Evolutionary conservation across 2,797 vertebrate genomes (phyloP).

Genomic region (Lateolabrax maculatus): DNA sequence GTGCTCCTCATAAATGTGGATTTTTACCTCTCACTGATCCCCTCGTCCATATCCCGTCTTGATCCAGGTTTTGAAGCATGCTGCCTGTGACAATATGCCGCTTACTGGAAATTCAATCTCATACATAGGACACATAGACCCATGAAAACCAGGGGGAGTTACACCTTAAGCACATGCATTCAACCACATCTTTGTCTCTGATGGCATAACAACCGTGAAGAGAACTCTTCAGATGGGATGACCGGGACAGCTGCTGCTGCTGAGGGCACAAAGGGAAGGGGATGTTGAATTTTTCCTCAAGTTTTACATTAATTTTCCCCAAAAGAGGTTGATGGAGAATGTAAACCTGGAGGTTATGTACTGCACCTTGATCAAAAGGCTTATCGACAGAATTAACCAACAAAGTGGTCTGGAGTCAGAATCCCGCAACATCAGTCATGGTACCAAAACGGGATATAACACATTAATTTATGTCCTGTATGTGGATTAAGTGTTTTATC

Average conservation of each 20-base stretch:
- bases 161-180: background rate
- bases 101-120: background rate
- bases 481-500: background rate
- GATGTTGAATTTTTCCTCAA: background rate
- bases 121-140: background rate
- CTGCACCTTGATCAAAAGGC: background rate
- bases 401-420: background rate
- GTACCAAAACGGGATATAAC: background rate
- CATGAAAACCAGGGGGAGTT: background rate
- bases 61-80: background rate
- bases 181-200: background rate
- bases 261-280: background rate
- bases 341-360: background rate
- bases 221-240: background rate
- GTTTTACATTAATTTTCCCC: background rate
- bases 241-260: background rate
- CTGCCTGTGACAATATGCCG: background rate
- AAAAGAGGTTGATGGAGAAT: background rate
- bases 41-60: background rate
- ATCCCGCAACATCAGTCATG: background rate
- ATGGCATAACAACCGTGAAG: background rate
- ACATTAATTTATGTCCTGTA: background rate
- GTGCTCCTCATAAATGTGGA: background rate
- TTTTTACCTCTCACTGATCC: background rate
- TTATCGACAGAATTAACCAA: background rate